These are phyloP conservation scores for Pluvianellus socialis DNA, from an alignment of 2,113 vertebrate species.

Conservation along the genomic window DNA sequence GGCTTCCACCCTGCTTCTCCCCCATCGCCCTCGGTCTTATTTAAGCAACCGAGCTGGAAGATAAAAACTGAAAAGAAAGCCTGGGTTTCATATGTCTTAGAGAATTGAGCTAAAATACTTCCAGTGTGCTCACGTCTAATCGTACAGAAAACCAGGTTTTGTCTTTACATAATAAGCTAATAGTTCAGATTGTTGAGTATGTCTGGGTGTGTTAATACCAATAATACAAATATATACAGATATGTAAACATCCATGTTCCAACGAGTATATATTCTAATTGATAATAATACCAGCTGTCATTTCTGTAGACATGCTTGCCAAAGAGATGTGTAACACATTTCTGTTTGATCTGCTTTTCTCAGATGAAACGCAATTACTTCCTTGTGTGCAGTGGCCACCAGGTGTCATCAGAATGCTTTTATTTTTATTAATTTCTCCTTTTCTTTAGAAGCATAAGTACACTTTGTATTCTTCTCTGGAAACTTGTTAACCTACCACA, in stretches of 20 bases:
- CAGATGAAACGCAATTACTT: background rate
- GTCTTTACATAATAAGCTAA: background rate
- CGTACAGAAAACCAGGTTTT: background rate
- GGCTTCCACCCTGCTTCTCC: fast-evolving
- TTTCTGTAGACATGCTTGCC: background rate
- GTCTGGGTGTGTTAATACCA: background rate
- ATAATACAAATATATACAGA: background rate
- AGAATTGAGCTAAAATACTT: background rate
- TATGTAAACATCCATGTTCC: background rate
- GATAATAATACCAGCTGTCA: background rate
- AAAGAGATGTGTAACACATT: background rate
- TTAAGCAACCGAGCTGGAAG: background rate
- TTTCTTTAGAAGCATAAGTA: background rate
- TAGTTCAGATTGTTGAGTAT: background rate
- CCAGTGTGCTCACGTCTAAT: background rate
- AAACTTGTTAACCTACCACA: slow-evolving; percentile 15
- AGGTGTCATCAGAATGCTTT: slow-evolving; percentile 83
- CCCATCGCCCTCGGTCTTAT: background rate
- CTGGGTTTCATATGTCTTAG: background rate
- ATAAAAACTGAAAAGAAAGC: background rate
- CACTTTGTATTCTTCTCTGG: background rate
- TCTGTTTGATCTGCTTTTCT: background rate
- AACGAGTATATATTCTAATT: background rate
- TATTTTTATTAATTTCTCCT: slow-evolving; percentile 40
- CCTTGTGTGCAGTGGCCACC: slow-evolving; percentile 72